Evolutionary conservation across 2,888 invertebrate genomes (phyloP), one percentile per base, ranked within the genome.

Genomic region (Lomographa bimaculata): DNA sequence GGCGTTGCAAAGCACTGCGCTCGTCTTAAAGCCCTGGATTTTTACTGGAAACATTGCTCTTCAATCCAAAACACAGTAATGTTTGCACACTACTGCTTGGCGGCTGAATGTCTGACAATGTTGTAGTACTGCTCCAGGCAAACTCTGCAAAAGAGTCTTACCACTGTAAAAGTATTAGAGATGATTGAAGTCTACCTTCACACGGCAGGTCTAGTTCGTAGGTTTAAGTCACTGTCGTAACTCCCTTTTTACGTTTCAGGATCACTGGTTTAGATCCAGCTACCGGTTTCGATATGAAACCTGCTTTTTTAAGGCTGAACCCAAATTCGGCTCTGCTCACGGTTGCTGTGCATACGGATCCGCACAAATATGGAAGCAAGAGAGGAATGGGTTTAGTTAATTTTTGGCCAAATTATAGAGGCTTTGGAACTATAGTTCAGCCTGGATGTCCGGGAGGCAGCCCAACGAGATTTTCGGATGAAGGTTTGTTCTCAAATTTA

Each of bases 201-300:
- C 14, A 14, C 3, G 14, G 10, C 24, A 12, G 23, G 11, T 19
- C 20, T 4, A 32, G 14, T 14, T 20, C 11, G 19, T 3, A 29
- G 12, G 8, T 1, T 16, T 14, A 14, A 25, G 34, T 34, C 11
- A 33, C 26, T 9, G 3, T 32, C 11, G 34, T 27, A 27, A 35
- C 10, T 19, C 2, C 3, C 5, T 17, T 24, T 35, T 41, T 36
- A 26, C 12, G 17, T 37, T 51, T 49, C 54, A 86, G 86, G 72
- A 82, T 86, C 10, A 83, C 78, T 6, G 87, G 79, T 0, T 58
- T 87, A 24, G 87, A 87, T 47, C 86, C 87, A 0, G 80, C 87
- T 0, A 65, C 69, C 1, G 64, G 68, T 0, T 83, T 83, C 24
- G 84, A 85, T 20, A 58, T 35, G 24, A 78, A 69, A 48, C 65